Base-by-base conservation (phyloP, 2,888 invertebrate species). In the Chymomyza procnemis region DNA sequence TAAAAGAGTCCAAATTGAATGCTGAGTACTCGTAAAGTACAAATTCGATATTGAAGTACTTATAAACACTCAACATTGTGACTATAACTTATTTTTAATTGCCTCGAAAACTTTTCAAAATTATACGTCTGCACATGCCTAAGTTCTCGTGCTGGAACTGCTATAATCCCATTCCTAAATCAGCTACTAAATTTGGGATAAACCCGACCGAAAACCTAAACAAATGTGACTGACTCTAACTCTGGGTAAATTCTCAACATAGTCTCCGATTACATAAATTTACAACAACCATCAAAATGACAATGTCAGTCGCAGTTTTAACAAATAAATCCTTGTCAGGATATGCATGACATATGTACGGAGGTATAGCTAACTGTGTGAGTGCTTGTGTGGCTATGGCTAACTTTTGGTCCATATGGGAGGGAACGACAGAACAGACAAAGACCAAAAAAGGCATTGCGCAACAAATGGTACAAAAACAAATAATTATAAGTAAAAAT, bases 401-500 rank as follows among this genome's bases (percentile, higher is more conserved):
- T 64, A 68, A 64, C 66, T 64, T 41, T 54, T 50, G 4, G 8
- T 26, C 56, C 46, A 54, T 21, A 46, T 63, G 6, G 14, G 41
- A 52, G 46, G 30, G 19, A 61, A 61, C 12, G 56, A n/a, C 47
- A 55, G 47, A 59, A 60, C 66, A 80, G 70, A 85, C 85, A 87
- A 81, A 81, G 85, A 77, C 85, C 79, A 81, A 21, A 21, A 19
- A 47, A 58, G 61, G 52, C 58, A 58, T 77, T 74, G 77, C 77
- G 73, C 80, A 83, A 84, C 80, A 76, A 74, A 69, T 71, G 50
- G 71, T 67, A 82, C 82, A 79, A 85, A 83, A 85, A 87, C 84
- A 83, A 83, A 87, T 87, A 87, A 87, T 84, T 85, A 81, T 87
- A 85, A 80, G 79, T 81, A 86, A 84, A 85, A 85, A 85, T 86